Evolutionary conservation across 30 jellyfish, hydroid and myxozoan genomes (phyloP), one percentile per base, ranked within the genome.

Genomic region (Aurelia aurita): DNA sequence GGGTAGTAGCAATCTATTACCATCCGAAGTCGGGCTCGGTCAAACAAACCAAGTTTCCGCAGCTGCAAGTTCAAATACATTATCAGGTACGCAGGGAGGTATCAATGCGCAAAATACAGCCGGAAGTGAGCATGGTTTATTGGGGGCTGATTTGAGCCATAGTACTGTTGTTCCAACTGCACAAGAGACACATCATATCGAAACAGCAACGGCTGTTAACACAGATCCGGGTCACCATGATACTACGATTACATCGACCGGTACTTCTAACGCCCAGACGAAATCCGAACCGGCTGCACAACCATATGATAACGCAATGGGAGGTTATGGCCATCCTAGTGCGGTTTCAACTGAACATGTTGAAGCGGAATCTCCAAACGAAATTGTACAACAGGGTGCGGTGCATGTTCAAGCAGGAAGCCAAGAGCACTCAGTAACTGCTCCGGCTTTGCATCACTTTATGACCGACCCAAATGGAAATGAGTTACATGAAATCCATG

Each of bases 401-500:
- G n/a, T 57, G 59, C 39, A 55, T 15, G 63, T 55, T 25, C 72
- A 55, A 21, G 35, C 74, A 26, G 35, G 20, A 14, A 22, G 8
- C 2, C 21, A 46, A 1, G 86, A 74, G 29, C 86, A 74, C 11
- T 77, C 88, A 12, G 29, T 39, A 14, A 28, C 47, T 21, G 55
- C 70, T 14, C 46, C 55, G 10, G 79, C 47, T 22, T 34, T 77
- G 44, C 88, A 77, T 43, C 88, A 77, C 26, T 77, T 77, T 35
- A 58, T 77, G 15, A 49, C 69, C 25, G 79, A 59, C 43, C 63
- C 88, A 11, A 77, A 25, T 28, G 88, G 79, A 28, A 35, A 77
- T n/a, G 88, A 77, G n/a, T 23, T 77, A 35, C 88, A 77, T 20
- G 88, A 77, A 44, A 46, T 77, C 43, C 62, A 77, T 25, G 45